Conservation (phyloP, 2,113 vertebrate genomes). For the Mastomys coucha region DNA sequence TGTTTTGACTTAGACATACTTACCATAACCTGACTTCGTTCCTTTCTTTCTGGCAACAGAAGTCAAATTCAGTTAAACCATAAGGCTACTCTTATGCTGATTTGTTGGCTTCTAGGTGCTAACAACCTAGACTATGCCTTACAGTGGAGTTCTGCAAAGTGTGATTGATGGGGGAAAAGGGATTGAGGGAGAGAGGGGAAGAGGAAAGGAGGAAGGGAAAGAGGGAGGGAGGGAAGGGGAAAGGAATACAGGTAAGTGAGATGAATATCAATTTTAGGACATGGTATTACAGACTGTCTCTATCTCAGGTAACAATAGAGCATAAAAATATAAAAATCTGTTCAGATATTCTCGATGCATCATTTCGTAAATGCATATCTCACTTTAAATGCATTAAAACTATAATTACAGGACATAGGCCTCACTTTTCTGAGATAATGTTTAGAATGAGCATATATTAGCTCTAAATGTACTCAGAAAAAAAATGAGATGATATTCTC, state of each 20-base stretch:
- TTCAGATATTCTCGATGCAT: conserved; percentile 49
- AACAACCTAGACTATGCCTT: background rate
- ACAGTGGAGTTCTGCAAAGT: background rate
- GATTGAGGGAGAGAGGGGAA: no score
- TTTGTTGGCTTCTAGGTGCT: background rate
- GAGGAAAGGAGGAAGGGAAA: background rate
- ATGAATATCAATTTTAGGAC: background rate
- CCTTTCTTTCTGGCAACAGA: background rate
- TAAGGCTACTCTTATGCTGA: background rate
- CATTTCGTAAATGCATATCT: conserved; percentile 37
- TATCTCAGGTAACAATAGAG: conserved; percentile 15
- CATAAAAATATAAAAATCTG: conserved; percentile 47
- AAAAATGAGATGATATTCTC: conserved; percentile 62
- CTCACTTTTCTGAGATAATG: conserved; percentile 65
- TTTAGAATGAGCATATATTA: conserved; percentile 66
- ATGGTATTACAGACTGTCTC: background rate
- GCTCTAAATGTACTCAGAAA: conserved; percentile 63
- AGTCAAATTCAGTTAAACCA: background rate
- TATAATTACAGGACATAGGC: conserved; percentile 45
- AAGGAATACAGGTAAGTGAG: background rate
- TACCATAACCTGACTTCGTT: conserved; percentile 14
- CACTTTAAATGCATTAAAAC: conserved; percentile 68
- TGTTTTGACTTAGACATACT: conserved; percentile 7
- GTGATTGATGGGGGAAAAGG: background rate
- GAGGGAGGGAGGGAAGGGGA: background rate